These are phyloP conservation scores for Meteorus colon DNA, from an alignment of 2,888 invertebrate genomes.

Conservation along the genomic window DNA sequence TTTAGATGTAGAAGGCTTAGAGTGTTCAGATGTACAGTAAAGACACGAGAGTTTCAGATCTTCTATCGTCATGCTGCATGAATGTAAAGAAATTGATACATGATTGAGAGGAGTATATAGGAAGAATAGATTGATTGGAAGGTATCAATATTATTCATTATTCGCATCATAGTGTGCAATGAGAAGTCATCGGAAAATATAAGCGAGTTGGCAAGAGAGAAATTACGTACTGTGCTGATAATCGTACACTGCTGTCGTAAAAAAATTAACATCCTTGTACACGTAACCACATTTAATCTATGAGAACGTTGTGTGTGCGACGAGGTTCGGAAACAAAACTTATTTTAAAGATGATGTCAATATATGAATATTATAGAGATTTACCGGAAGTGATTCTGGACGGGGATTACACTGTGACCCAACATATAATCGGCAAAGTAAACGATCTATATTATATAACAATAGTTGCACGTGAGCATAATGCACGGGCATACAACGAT, in stretches of 20 bases:
- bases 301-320: neutral
- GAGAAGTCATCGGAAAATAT: neutral
- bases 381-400: neutral
- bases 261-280: neutral
- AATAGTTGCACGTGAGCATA: conserved; percentile 15
- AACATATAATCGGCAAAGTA: neutral
- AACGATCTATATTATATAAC: conserved; percentile 1
- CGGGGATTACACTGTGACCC: neutral
- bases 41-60: neutral
- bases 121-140: neutral
- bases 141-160: neutral
- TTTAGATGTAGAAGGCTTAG: neutral
- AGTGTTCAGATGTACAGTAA: neutral
- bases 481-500: neutral
- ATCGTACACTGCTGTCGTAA: neutral
- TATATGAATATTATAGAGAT: neutral
- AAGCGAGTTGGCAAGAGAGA: neutral
- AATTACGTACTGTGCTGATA: neutral
- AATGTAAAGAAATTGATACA: neutral
- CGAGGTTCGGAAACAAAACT: neutral
- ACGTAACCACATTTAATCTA: neutral
- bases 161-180: neutral
- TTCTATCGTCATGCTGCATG: neutral
- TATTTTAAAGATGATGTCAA: neutral
- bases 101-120: neutral